Evolutionary conservation across 1,140 invertebrate species (phyloP).

Genomic region (Grapholita molesta): DNA sequence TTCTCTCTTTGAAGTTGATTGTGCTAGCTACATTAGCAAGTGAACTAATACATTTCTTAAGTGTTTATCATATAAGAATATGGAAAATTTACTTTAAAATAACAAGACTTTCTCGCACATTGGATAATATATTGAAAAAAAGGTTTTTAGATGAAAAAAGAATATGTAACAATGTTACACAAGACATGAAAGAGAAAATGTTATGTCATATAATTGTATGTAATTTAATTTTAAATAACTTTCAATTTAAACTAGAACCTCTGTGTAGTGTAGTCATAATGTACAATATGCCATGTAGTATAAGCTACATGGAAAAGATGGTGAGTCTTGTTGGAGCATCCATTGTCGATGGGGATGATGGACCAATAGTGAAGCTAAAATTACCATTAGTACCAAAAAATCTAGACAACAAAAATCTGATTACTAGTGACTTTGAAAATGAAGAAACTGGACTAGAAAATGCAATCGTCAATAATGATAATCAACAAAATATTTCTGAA

Average conservation of each 20-base stretch:
- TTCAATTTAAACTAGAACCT: constrained; percentile 48
- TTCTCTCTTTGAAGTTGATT: constrained; percentile 35
- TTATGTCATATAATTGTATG: constrained; percentile 58
- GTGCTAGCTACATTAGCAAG: constrained; percentile 54
- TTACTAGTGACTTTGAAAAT: too few relatives aligned
- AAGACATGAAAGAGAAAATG: too few relatives aligned
- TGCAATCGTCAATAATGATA: too few relatives aligned
- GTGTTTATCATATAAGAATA: constrained; percentile 40
- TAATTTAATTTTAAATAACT: constrained; percentile 53
- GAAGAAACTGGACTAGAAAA: too few relatives aligned
- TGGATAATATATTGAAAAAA: constrained; percentile 47
- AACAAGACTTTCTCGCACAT: constrained; percentile 39
- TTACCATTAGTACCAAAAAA: constrained; percentile 45
- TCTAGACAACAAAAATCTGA: not conserved
- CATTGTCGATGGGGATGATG: constrained; percentile 33
- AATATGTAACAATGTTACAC: too few relatives aligned
- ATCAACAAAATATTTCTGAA: too few relatives aligned
- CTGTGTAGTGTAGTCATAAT: constrained; percentile 41
- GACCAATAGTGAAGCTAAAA: constrained; percentile 52
- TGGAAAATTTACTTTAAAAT: constrained; percentile 46
- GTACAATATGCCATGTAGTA: constrained; percentile 47
- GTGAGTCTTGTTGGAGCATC: constrained; percentile 48
- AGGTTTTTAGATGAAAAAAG: constrained; percentile 64
- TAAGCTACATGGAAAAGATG: constrained; percentile 32
- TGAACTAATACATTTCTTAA: constrained; percentile 42